These are phyloP conservation scores for Bilobella aurantiaca DNA, from an alignment of 1,140 invertebrate genomes.

Conservation along the genomic window DNA sequence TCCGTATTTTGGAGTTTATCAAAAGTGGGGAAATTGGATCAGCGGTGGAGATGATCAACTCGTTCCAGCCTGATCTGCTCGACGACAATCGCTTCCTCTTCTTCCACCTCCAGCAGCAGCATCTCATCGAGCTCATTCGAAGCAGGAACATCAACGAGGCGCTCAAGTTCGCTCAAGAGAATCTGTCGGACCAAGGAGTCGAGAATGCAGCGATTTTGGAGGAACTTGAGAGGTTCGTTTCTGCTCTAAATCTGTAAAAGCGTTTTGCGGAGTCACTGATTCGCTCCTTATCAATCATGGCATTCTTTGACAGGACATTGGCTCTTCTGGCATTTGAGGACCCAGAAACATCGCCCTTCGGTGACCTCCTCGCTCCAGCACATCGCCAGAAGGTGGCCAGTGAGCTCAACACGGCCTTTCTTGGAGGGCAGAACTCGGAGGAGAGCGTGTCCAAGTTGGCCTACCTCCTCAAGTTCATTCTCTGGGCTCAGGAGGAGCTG, in stretches of 20 bases:
- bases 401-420: constrained; percentile 90
- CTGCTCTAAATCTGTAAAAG: constrained; percentile 43
- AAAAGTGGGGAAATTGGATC: constrained; percentile 86
- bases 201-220: constrained; percentile 52
- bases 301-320: constrained; percentile 55
- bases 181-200: constrained; percentile 80
- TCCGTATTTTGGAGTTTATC: constrained; percentile 87
- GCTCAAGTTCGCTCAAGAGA: constrained; percentile 86
- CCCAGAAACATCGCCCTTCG: constrained; percentile 85
- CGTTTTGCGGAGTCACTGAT: too few species aligned
- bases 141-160: constrained; percentile 86
- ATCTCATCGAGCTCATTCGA: constrained; percentile 86
- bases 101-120: constrained; percentile 90
- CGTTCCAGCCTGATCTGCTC: constrained; percentile 84
- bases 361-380: constrained; percentile 80
- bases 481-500: constrained; percentile 90
- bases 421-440: constrained; percentile 81
- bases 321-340: constrained; percentile 94
- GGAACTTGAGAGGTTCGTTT: constrained; percentile 30
- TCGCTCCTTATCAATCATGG: too few species aligned
- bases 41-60: constrained; percentile 85
- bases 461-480: constrained; percentile 78
- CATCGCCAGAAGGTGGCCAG: constrained; percentile 94
- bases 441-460: constrained; percentile 68
- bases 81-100: constrained; percentile 91